Conservation (phyloP, 2,797 vertebrate species). For the Enteromius anoplus region DNA sequence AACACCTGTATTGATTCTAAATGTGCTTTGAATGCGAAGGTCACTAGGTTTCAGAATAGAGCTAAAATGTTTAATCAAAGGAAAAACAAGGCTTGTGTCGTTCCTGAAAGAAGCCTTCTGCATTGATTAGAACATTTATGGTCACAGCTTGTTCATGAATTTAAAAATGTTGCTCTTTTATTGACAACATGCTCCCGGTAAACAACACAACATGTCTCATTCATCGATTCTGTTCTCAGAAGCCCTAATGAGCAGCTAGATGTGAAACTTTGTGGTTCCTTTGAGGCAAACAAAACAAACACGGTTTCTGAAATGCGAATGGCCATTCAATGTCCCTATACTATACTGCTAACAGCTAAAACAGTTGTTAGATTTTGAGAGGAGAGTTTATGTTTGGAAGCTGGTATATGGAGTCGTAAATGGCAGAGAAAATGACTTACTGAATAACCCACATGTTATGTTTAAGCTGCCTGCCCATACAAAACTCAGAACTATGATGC, state of each 20-base stretch:
- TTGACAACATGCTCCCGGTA: slow-evolving; percentile 10
- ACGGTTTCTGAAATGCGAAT: slow-evolving; percentile 18
- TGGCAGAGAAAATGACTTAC: background rate
- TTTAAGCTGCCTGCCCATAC: background rate
- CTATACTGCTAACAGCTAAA: background rate
- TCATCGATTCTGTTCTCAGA: slow-evolving; percentile 34
- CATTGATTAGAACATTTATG: slow-evolving; percentile 10
- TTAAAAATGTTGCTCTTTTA: background rate
- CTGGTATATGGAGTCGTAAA: background rate
- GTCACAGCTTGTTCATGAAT: background rate
- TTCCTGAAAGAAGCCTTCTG: background rate
- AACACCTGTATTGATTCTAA: background rate
- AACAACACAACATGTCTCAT: slow-evolving; percentile 25
- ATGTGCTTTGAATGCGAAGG: background rate
- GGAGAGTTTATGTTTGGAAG: background rate
- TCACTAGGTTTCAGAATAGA: background rate
- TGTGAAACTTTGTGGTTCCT: slow-evolving; percentile 34
- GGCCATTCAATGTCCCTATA: background rate
- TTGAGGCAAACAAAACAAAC: slow-evolving; percentile 32
- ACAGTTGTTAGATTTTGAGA: background rate
- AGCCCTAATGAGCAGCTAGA: slow-evolving; percentile 48
- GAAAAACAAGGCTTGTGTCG: background rate
- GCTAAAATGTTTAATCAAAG: background rate
- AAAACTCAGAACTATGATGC: background rate
- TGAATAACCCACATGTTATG: background rate